Evolutionary conservation across 2,797 vertebrate genomes (phyloP).

Genomic region (Odontamblyopus rebecca): DNA sequence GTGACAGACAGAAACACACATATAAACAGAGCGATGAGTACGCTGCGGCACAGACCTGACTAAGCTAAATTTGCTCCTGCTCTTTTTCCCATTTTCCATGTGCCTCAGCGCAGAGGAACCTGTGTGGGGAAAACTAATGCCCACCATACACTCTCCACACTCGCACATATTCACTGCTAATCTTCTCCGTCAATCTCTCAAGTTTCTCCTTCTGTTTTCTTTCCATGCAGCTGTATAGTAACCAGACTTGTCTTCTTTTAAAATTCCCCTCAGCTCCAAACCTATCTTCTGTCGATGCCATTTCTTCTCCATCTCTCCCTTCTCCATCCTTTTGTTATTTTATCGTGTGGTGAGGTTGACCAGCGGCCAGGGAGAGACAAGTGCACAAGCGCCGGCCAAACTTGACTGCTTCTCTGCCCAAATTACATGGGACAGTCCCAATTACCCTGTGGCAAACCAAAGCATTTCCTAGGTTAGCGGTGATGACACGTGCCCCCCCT

Average conservation of each 20-base stretch:
- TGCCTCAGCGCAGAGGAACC: slow-evolving; percentile 78
- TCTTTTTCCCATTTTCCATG: slow-evolving; percentile 81
- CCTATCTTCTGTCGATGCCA: slow-evolving; percentile 32
- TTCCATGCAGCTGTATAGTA: slow-evolving; percentile 30
- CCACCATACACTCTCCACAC: slow-evolving; percentile 62
- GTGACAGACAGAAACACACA: slow-evolving; percentile 67
- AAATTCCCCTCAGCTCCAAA: slow-evolving; percentile 31
- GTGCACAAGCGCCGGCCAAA: slow-evolving; percentile 75
- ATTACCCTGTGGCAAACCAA: slow-evolving; percentile 86
- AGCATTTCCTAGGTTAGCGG: slow-evolving; percentile 83
- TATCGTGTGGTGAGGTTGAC: slow-evolving; percentile 70
- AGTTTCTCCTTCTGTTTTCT: slow-evolving; percentile 50
- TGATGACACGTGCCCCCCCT: slow-evolving; percentile 69
- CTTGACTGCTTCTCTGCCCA: slow-evolving; percentile 73
- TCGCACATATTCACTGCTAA: slow-evolving; percentile 35
- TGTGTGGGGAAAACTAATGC: slow-evolving; percentile 72
- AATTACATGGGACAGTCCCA: slow-evolving; percentile 86
- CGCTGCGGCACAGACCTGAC: slow-evolving; percentile 74
- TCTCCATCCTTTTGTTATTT: slow-evolving; percentile 47
- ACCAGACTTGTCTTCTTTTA: slow-evolving; percentile 17
- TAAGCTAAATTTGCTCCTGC: slow-evolving; percentile 77
- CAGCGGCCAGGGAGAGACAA: slow-evolving; percentile 81
- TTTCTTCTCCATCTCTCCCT: slow-evolving; percentile 23
- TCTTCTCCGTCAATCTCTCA: slow-evolving; percentile 30
- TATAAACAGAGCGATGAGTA: slow-evolving; percentile 59